These are phyloP conservation scores for Frieseomelitta varia DNA, from an alignment of 1,140 invertebrate genomes.

Conservation along the genomic window DNA sequence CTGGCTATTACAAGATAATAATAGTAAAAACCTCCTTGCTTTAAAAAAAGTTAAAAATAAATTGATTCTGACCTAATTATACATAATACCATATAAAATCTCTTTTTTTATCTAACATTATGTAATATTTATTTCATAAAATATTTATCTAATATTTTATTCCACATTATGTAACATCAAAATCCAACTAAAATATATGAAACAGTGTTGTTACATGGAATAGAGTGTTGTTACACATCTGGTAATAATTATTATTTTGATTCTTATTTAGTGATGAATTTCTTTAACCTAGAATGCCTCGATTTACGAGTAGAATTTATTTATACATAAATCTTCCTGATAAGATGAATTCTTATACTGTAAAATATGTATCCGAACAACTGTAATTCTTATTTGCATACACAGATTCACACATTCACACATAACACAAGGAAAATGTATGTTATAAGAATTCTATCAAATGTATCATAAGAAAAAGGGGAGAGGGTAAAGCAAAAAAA, in stretches of 20 bases:
- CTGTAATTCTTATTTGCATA: constrained; percentile 19
- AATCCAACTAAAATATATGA: not conserved
- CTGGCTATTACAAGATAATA: not conserved
- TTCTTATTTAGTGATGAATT: constrained; percentile 7
- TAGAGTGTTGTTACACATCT: not conserved
- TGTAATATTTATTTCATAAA: too few species aligned
- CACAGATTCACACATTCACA: constrained; percentile 51
- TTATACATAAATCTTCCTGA: not conserved
- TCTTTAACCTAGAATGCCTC: not conserved
- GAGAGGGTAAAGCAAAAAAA: constrained; percentile 24
- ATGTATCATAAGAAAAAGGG: constrained; percentile 16
- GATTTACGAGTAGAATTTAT: not conserved
- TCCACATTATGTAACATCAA: constrained; percentile 1
- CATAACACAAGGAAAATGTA: constrained; percentile 42
- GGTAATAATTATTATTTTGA: constrained; percentile 9
- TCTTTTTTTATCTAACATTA: not conserved
- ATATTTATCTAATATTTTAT: too few species aligned
- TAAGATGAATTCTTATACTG: constrained; percentile 2
- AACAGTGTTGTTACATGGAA: not conserved
- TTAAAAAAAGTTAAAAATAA: constrained; percentile 12
- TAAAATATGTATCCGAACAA: constrained; percentile 23
- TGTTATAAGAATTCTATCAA: constrained; percentile 31
- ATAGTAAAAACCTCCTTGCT: not conserved
- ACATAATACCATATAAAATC: not conserved
- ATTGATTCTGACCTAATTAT: not conserved